Percentiles rank a stretch among this genome's conserved stretches.
Evolutionary conservation across 2,797 vertebrate species (phyloP).

Genomic region (Gallinago nigripennis): DNA sequence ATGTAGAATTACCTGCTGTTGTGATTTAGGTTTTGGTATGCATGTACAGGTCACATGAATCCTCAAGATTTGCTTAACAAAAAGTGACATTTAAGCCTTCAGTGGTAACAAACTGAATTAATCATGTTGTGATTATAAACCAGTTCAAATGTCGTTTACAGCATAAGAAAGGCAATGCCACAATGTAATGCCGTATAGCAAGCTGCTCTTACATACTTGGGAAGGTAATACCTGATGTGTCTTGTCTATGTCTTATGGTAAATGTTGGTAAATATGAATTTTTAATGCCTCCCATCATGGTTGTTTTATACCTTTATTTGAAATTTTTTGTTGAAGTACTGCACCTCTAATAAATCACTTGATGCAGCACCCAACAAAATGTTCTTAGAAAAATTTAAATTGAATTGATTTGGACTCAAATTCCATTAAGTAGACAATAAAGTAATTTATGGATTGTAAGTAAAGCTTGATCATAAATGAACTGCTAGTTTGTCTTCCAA

Average conservation of each 20-base stretch:
- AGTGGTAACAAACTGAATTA: background rate
- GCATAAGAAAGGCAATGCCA: background rate
- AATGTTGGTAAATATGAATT: background rate
- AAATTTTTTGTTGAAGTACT: background rate
- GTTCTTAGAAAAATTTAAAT: background rate
- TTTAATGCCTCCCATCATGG: background rate
- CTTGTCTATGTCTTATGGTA: background rate
- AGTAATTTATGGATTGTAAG: background rate
- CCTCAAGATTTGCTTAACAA: background rate
- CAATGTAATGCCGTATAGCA: background rate
- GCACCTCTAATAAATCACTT: background rate
- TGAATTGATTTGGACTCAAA: background rate
- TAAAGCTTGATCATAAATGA: background rate
- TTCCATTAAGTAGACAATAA: background rate
- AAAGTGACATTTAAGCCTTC: background rate
- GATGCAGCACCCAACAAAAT: background rate
- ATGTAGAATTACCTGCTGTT: background rate
- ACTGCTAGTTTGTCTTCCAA: background rate
- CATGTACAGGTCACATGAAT: background rate
- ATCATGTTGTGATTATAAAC: background rate
- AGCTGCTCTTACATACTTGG: background rate
- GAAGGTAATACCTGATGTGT: background rate
- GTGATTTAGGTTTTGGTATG: background rate
- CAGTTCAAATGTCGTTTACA: background rate
- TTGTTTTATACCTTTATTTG: constrained; percentile 3